Conservation (phyloP, 2,113 vertebrate genomes). For the Grammomys surdaster region DNA sequence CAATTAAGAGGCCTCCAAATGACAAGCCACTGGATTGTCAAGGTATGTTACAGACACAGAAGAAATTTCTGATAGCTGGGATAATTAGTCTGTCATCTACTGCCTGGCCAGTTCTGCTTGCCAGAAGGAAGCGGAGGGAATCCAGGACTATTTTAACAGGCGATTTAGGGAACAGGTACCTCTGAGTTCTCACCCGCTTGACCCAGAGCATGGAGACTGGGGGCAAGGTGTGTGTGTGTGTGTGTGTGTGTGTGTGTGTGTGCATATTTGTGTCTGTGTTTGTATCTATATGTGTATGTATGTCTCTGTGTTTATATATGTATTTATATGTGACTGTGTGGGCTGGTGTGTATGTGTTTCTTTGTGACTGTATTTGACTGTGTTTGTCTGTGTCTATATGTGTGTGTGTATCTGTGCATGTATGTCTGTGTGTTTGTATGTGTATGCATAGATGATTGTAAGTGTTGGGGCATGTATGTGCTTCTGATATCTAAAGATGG, state of each 20-base stretch:
- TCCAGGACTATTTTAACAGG: slow-evolving; percentile 29
- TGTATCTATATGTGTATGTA: background rate
- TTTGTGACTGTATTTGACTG: too few relatives aligned
- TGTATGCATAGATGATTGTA: background rate
- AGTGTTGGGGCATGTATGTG: too few relatives aligned
- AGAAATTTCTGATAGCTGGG: slow-evolving; percentile 62
- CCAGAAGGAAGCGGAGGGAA: background rate
- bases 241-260: background rate
- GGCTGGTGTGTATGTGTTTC: too few relatives aligned
- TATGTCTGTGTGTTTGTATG: background rate
- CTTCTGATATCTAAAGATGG: background rate
- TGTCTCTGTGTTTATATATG: too few relatives aligned
- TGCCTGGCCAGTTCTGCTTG: background rate
- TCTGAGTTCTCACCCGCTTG: background rate
- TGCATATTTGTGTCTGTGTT: too few relatives aligned
- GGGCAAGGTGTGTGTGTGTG: background rate
- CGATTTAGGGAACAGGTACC: background rate
- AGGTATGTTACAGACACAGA: slow-evolving; percentile 63
- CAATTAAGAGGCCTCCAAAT: slow-evolving; percentile 77
- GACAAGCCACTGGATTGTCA: slow-evolving; percentile 68
- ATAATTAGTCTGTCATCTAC: slow-evolving; percentile 67
- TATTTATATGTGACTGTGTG: background rate
- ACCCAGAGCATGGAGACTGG: background rate
- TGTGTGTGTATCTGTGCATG: too few relatives aligned
- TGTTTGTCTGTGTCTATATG: background rate